Evolutionary conservation across 2,797 vertebrate species (phyloP).

Genomic region (Melanotaenia boesemani): DNA sequence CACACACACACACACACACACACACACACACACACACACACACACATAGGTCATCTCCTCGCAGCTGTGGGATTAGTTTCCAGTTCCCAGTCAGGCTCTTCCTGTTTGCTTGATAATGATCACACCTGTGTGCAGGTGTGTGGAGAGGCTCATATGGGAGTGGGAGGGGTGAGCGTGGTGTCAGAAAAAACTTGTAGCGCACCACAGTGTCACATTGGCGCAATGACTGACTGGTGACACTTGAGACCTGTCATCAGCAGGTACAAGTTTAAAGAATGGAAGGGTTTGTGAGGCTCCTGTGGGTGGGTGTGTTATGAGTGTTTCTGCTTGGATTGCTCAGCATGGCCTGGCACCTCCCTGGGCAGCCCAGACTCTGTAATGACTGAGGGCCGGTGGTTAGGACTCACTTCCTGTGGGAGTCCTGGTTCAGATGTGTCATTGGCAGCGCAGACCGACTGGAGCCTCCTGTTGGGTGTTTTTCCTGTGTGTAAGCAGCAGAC

Average conservation of each 20-base stretch:
- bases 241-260: conserved; percentile 6
- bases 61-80: conserved; percentile 83
- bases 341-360: conserved; percentile 69
- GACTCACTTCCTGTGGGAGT: conserved; percentile 84
- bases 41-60: conserved; percentile 53
- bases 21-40: conserved; percentile 25
- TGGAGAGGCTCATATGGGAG: conserved; percentile 61
- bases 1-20: conserved; percentile 18
- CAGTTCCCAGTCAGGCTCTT: conserved; percentile 82
- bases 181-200: conserved; percentile 50
- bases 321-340: conserved; percentile 32
- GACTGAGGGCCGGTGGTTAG: conserved; percentile 76
- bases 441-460: conserved; percentile 78
- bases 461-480: conserved; percentile 64
- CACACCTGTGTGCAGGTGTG: conserved; percentile 84
- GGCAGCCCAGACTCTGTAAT: conserved; percentile 73
- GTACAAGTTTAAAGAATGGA: conserved; percentile 9
- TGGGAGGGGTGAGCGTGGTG: conserved; percentile 61
- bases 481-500: conserved; percentile 33
- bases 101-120: conserved; percentile 85
- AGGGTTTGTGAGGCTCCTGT: conserved; percentile 24
- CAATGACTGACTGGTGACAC: conserved; percentile 18
- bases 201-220: conserved; percentile 40
- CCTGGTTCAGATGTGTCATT: conserved; percentile 81
- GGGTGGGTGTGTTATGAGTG: conserved; percentile 17